phyloP scores from a whole-genome alignment of 2,797 vertebrate genomes.

The Babyrousa celebensis region DNA sequence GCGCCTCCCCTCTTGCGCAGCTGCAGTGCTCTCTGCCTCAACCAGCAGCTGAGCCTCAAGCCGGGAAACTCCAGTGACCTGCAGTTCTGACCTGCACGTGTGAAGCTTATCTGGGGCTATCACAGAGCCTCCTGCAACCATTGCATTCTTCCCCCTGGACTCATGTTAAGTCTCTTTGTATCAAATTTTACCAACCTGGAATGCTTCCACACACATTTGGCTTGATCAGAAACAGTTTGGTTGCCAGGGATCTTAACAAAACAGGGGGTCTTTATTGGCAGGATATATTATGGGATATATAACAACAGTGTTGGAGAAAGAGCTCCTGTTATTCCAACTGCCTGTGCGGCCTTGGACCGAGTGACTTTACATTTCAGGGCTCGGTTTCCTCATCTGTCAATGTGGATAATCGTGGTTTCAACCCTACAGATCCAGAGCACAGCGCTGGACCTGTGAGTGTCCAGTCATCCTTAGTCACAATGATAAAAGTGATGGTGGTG shows the following conservation, averaged over 20 bases:
- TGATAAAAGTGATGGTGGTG: not conserved
- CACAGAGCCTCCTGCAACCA: not conserved
- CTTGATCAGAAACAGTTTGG: conserved; percentile 14
- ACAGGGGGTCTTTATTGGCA: not conserved
- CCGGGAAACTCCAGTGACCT: not conserved
- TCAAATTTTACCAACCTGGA: not conserved
- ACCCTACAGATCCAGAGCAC: not conserved
- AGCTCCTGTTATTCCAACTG: not conserved
- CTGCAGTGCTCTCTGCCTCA: not conserved
- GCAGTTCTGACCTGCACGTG: not conserved
- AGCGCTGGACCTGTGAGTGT: not conserved
- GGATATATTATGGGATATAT: not conserved
- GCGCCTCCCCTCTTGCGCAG: not conserved
- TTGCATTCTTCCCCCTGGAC: not conserved
- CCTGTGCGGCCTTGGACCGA: not conserved
- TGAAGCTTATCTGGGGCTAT: not conserved
- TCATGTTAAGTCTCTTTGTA: not conserved
- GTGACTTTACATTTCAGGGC: conserved; percentile 25
- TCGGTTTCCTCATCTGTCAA: conserved; percentile 26
- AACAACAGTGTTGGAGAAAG: not conserved
- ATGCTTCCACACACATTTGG: not conserved
- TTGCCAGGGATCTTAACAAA: conserved; percentile 14
- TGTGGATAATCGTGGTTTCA: not conserved
- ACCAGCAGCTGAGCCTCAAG: not conserved
- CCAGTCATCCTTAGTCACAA: not conserved